Evolutionary conservation across 2,888 invertebrate species (phyloP), one percentile per base, ranked within the genome.

Genomic region (Trichopoda pennipes): DNA sequence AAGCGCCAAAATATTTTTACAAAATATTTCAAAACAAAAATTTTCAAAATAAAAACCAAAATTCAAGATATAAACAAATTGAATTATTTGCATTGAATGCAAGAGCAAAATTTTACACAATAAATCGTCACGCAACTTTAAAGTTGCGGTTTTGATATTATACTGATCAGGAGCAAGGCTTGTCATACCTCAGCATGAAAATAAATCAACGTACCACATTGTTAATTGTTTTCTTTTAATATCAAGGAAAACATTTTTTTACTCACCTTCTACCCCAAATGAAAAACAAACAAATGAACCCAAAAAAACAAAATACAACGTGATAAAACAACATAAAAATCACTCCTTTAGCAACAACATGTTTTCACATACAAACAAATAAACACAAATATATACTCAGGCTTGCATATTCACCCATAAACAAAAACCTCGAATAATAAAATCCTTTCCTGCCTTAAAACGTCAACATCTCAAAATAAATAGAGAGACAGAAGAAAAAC

Each of bases 311-410:
- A 14, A 19, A 44, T n/a, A 44, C 16, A 32, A 66, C 63, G 58
- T 44, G 17, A 38, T 16, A 53, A 35, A 72, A 66, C 49, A 44
- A 49, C 16, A 42, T 70, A 51, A 66, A 80, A 75, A 80, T 80
- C 80, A 75, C 72, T 81, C 76, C 72, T 76, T 81, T 68, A 42
- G 53, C 23, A 70, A 73, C n/a, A 79, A 68, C 68, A 66, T 49
- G 28, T 49, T 49, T 49, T 32, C 28, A 69, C 74, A 69, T 38
- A 28, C 66, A 72, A 56, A 68, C 21, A 68, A 55, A 38, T 21
- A 69, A 32, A 61, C n/a, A 51, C 21, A 63, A 69, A 63, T 56
- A 60, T 12, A 61, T 28, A 69, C 68, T 19, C 28, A 58, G 17
- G 60, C 42, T n/a, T 53, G 53, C 28, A 38, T 19, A 17, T 19